Evolutionary conservation across 2,113 vertebrate species (phyloP).

Genomic region (Oreochromis tanganicae): DNA sequence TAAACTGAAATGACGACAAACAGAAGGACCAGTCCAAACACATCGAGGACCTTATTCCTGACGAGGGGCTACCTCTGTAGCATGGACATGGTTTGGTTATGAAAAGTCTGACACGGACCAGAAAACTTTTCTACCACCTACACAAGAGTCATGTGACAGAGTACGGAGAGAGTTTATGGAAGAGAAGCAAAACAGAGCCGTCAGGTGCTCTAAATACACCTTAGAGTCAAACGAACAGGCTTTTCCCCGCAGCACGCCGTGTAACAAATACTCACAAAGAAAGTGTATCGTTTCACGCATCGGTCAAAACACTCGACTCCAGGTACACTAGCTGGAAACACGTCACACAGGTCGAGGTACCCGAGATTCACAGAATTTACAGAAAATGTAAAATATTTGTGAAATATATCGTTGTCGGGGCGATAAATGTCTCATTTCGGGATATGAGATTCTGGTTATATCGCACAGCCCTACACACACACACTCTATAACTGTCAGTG

Average conservation of each 20-base stretch:
- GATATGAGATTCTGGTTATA: neutral
- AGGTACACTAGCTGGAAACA: neutral
- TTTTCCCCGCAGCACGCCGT: neutral
- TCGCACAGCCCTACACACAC: neutral
- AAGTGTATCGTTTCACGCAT: neutral
- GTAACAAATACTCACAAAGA: neutral
- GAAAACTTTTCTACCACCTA: neutral
- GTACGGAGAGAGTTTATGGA: neutral
- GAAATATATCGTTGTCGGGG: neutral
- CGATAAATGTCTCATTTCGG: neutral
- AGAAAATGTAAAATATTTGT: neutral
- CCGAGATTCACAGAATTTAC: neutral
- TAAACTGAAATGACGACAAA: neutral
- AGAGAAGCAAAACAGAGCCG: neutral
- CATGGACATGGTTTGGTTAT: neutral
- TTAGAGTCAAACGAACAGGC: accelerated
- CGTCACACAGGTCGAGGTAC: neutral
- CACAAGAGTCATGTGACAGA: neutral
- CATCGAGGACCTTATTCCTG: neutral
- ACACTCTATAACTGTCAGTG: neutral
- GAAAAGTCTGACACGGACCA: neutral
- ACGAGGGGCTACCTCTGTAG: neutral
- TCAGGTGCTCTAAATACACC: neutral
- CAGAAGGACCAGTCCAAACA: neutral
- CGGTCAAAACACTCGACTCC: neutral